Evolutionary conservation across 92 coral and sea anemone genomes (phyloP).

Genomic region (Metridium senile): DNA sequence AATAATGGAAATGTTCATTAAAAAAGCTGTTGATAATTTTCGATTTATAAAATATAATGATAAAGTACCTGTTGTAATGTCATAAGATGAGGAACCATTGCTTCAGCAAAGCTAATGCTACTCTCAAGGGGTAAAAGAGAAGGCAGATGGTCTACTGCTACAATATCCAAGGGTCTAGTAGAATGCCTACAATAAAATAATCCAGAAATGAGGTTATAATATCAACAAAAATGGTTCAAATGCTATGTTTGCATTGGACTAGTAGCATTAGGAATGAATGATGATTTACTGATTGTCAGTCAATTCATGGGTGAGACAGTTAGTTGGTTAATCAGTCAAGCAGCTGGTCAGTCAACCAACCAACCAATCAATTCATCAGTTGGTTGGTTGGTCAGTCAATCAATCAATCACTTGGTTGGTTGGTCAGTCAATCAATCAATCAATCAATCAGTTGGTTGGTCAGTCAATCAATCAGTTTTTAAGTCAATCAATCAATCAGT

Average conservation of each 20-base stretch:
- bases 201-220: too few species aligned
- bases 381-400: not conserved
- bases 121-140: constrained; percentile 83
- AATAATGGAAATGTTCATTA: too few species aligned
- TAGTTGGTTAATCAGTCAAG: too few species aligned
- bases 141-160: constrained; percentile 86
- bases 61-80: constrained; percentile 50
- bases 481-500: not conserved
- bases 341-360: not conserved
- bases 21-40: too few species aligned
- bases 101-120: constrained; percentile 71
- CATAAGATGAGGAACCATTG: constrained; percentile 59
- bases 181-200: constrained; percentile 27
- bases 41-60: not conserved
- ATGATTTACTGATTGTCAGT: too few species aligned
- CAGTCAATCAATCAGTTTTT: too few species aligned
- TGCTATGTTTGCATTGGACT: too few species aligned
- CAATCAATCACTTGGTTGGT: not conserved
- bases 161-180: constrained; percentile 68
- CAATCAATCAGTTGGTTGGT: not conserved
- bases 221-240: too few species aligned
- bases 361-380: not conserved
- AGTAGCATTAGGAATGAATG: too few species aligned
- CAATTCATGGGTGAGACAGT: too few species aligned
- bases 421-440: not conserved